Evolutionary conservation across 2,797 vertebrate genomes (phyloP).

Genomic region (Onychomys arenicola): DNA sequence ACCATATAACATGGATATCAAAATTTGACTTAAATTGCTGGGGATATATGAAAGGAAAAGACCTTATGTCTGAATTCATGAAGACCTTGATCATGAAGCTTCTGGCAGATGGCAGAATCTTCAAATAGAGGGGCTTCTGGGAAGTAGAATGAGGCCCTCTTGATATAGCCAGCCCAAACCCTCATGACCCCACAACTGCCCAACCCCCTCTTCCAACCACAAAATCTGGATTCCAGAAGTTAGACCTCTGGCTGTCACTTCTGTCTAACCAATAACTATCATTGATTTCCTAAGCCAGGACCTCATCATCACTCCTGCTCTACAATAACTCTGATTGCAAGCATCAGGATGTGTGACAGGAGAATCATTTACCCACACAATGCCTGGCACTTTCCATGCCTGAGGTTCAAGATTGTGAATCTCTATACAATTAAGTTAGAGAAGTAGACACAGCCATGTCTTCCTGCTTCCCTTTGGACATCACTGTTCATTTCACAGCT

Average conservation of each 20-base stretch:
- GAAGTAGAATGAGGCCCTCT: not conserved
- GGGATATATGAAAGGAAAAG: not conserved
- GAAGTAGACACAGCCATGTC: not conserved
- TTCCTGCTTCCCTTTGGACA: not conserved
- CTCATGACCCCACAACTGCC: not conserved
- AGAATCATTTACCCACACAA: not conserved
- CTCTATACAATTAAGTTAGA: not conserved
- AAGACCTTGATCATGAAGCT: not conserved
- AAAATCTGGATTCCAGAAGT: not conserved
- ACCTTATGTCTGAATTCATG: not conserved
- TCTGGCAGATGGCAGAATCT: not conserved
- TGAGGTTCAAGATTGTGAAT: not conserved
- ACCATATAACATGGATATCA: not conserved
- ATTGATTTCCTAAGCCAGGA: not conserved
- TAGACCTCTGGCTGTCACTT: not conserved
- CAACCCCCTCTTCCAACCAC: not conserved
- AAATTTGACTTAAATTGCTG: not conserved
- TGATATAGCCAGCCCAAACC: not conserved
- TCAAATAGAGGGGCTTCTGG: not conserved
- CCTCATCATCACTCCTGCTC: not conserved
- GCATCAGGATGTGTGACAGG: not conserved
- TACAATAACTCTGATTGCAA: not conserved
- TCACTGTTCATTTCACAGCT: not conserved
- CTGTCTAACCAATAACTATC: conserved; percentile 7
- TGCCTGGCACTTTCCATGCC: not conserved